phyloP scores from a whole-genome alignment of 2,888 invertebrate genomes.

The Rotaria macrura region DNA sequence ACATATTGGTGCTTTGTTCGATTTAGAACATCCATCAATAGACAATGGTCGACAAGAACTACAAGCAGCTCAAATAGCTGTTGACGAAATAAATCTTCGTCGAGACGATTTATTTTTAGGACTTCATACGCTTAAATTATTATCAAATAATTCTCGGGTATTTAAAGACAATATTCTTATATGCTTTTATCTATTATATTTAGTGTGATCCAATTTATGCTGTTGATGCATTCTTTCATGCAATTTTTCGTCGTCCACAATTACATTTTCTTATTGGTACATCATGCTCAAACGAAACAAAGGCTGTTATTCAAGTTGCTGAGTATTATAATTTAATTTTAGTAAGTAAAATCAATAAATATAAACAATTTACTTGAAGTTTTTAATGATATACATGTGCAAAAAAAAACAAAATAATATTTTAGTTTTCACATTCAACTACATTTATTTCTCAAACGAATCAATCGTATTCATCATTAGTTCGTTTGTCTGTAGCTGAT shows the following conservation, averaged over 20 bases:
- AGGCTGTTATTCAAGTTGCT: constrained; percentile 4
- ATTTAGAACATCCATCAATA: neutral
- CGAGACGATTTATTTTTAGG: neutral
- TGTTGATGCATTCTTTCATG: constrained; percentile 1
- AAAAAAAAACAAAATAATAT: neutral
- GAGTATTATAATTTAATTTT: constrained; percentile 1
- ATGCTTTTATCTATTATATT: neutral
- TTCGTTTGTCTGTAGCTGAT: neutral
- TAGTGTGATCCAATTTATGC: constrained; percentile 3
- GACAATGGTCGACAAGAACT: neutral
- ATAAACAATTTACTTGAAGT: no score
- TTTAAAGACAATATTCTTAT: neutral
- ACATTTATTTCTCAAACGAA: neutral
- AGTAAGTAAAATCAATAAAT: neutral
- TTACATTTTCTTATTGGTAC: constrained; percentile 17
- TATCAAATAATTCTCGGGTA: neutral
- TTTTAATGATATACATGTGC: neutral
- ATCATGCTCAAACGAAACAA: neutral
- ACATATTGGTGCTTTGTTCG: constrained; percentile 3
- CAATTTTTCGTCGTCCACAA: constrained; percentile 16
- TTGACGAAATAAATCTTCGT: neutral
- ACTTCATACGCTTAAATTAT: neutral
- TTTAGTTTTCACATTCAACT: constrained; percentile 9
- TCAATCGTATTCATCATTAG: neutral
- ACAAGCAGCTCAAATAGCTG: neutral